Conservation (phyloP, 2,113 vertebrate species). For the Pterophyllum scalare region DNA sequence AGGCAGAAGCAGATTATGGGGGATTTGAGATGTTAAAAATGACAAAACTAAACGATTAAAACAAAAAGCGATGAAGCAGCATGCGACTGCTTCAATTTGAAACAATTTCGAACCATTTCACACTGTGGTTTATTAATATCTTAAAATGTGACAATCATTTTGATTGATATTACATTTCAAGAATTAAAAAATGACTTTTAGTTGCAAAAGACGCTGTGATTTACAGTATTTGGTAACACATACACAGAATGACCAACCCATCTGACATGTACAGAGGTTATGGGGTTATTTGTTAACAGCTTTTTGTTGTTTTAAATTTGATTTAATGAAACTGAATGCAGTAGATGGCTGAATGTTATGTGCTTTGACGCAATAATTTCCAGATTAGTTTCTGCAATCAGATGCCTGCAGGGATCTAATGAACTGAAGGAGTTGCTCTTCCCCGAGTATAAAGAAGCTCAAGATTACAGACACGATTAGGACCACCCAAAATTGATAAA, state of each 20-base stretch:
- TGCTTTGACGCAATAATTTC: neutral
- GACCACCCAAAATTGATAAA: neutral
- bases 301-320: neutral
- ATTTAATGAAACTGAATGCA: neutral
- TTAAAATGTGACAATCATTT: no score
- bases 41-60: neutral
- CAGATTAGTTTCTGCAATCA: conserved; percentile 11
- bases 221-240: neutral
- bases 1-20: neutral
- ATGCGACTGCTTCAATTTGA: no score
- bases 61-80: neutral
- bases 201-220: neutral
- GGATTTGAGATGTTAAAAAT: neutral
- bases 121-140: neutral
- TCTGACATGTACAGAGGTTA: neutral
- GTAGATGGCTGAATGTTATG: neutral
- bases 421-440: neutral
- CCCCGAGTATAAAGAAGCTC: neutral
- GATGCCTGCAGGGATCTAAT: conserved; percentile 6
- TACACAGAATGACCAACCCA: neutral
- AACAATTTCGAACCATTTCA: neutral
- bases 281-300: neutral
- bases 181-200: neutral
- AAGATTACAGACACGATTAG: neutral
- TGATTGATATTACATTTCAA: neutral